Evolutionary conservation across 1,140 invertebrate genomes (phyloP), one percentile per base, ranked within the genome.

Genomic region (Meloidogyne chitwoodi): DNA sequence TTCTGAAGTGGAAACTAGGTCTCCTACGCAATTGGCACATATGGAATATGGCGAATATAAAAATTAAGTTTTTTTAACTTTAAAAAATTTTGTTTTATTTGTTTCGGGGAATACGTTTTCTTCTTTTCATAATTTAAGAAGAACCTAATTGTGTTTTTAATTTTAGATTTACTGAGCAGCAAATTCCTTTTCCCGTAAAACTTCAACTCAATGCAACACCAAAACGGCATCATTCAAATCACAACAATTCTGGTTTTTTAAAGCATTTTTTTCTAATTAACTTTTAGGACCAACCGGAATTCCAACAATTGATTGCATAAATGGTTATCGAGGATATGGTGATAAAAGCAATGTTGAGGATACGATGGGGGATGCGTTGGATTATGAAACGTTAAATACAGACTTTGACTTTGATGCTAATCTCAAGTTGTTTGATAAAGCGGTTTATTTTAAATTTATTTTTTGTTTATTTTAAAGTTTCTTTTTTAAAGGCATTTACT

Each of bases 391-490:
- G 63, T 38, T 87, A 10, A 69, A 83, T 24, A 29, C 65, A 6
- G 84, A 85, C 68, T 85, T 87, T 74, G 86, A 85, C 61, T 85
- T 87, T 68, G 66, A 22, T 24, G 76, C 63, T 12, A 85, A 86
- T 77, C 61, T 86, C 27, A 72, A 80, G 16, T 68, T 86, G n/a
- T 87, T 85, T 44, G 75, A 79, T 34, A 86, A 86, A 66, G 77
- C 78, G 48, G 75, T 80, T 22, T 56, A 6, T 56, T 56, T 56
- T 22, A n/a, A 1, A 16, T 68, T 68, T 61, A 26, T 2, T 29
- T 48, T 27, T 62, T 22, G 16, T 31, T 24, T 14, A 5, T 48
- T 26, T 24, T 22, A 62, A n/a, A 4, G 3, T 4, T 38, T 19
- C 44, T 62, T 27, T 26, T 74, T 74, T 24, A 6, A 29, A 31